Percentiles rank a stretch among this genome's conserved stretches.
phyloP scores from a whole-genome alignment of 2,888 invertebrate species.

The Phaedon cochleariae region DNA sequence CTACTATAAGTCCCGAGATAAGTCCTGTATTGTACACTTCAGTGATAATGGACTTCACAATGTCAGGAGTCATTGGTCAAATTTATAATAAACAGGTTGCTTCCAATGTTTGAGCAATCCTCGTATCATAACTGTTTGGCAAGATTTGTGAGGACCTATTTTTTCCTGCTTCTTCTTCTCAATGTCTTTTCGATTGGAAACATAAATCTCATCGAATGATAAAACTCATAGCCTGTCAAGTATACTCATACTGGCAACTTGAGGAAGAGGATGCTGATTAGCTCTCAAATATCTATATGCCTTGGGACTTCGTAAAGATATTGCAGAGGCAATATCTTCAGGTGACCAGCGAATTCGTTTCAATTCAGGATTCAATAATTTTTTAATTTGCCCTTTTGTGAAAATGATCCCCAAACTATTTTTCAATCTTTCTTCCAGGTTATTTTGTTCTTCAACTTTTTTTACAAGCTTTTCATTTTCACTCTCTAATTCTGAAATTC shows the following conservation, averaged over 20 bases:
- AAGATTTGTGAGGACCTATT: constrained; percentile 20
- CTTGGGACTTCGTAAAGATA: constrained; percentile 37
- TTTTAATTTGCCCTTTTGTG: constrained; percentile 30
- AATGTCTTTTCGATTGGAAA: constrained; percentile 31
- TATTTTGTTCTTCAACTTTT: not conserved
- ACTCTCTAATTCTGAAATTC: not conserved
- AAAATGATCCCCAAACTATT: constrained; percentile 18
- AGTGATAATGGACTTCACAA: not conserved
- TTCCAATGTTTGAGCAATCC: constrained; percentile 18
- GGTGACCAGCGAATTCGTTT: constrained; percentile 21
- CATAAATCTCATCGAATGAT: constrained; percentile 33
- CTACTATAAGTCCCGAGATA: not conserved
- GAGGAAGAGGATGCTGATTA: constrained; percentile 34
- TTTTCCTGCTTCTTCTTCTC: constrained; percentile 29
- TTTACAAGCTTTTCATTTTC: not conserved
- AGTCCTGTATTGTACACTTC: constrained; percentile 7
- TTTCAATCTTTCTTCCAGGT: not conserved
- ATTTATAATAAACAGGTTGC: not conserved
- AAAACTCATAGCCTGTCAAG: constrained; percentile 29
- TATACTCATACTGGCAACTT: not conserved
- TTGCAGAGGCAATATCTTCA: constrained; percentile 33
- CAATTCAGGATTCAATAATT: constrained; percentile 25
- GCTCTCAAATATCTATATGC: constrained; percentile 36
- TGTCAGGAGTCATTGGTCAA: not conserved
- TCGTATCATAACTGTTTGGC: constrained; percentile 12